phyloP scores from a whole-genome alignment of 2,888 invertebrate species.

The Chironomus tentans region DNA sequence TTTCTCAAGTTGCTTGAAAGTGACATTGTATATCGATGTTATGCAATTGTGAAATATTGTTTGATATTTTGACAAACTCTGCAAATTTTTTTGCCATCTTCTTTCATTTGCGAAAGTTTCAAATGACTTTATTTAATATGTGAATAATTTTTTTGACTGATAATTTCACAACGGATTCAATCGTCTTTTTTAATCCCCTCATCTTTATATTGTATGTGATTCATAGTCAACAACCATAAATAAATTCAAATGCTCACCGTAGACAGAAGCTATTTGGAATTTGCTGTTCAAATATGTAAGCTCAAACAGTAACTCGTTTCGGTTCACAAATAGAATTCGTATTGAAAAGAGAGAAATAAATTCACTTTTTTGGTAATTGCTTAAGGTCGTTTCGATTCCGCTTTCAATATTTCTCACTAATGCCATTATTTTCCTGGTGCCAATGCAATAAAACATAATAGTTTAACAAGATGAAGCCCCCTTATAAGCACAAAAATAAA shows the following conservation, averaged over 20 bases:
- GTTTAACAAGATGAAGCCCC: neutral
- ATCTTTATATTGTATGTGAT: too few relatives aligned
- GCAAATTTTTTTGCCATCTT: neutral
- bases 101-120: neutral
- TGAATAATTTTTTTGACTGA: too few relatives aligned
- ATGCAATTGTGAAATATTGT: constrained; percentile 10
- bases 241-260: too few relatives aligned
- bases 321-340: constrained; percentile 1
- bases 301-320: neutral
- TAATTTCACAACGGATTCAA: too few relatives aligned
- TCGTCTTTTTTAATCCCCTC: too few relatives aligned
- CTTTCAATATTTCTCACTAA: neutral
- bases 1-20: neutral
- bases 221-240: too few relatives aligned
- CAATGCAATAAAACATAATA: neutral
- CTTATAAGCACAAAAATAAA: neutral
- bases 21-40: constrained; percentile 10
- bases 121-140: too few relatives aligned
- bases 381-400: constrained; percentile 5
- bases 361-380: neutral
- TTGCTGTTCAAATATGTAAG: neutral
- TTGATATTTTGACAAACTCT: neutral
- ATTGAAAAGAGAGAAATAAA: neutral
- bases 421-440: constrained; percentile 1
- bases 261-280: neutral